Evolutionary conservation across 2,888 invertebrate genomes (phyloP).

Genomic region (Gerosis bhagava): DNA sequence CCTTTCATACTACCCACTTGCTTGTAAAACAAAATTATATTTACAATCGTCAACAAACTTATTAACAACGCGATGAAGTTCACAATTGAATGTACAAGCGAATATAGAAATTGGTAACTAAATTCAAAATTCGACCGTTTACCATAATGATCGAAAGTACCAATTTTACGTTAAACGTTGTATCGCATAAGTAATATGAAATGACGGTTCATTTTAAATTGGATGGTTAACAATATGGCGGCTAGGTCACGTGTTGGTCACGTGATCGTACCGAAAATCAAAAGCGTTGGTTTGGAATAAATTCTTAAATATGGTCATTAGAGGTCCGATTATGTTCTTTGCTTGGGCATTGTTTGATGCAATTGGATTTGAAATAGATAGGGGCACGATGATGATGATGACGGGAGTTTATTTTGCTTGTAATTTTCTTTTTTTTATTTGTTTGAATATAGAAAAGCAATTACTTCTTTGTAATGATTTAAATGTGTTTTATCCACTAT

Average conservation of each 20-base stretch:
- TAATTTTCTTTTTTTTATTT: constrained; percentile 8
- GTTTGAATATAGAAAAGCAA: neutral
- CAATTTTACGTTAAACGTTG: constrained; percentile 38
- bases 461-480: no score
- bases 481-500: no score
- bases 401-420: no score
- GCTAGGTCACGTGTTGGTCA: constrained; percentile 62
- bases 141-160: constrained; percentile 63
- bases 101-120: constrained; percentile 31
- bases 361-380: constrained; percentile 69
- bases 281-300: constrained; percentile 75
- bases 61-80: constrained; percentile 20
- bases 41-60: constrained; percentile 20
- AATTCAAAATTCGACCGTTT: constrained; percentile 67
- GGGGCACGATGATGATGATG: constrained; percentile 55
- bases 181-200: neutral
- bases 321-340: constrained; percentile 61
- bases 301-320: constrained; percentile 75
- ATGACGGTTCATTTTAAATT: constrained; percentile 34
- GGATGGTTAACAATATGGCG: constrained; percentile 60
- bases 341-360: constrained; percentile 59
- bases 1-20: constrained; percentile 49
- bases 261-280: constrained; percentile 66
- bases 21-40: constrained; percentile 27
- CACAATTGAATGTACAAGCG: neutral